A percentile compares a stretch with the other conserved stretches of the same genome.
Evolutionary conservation across 2,113 vertebrate species (phyloP).

Genomic region (Channa maculata): DNA sequence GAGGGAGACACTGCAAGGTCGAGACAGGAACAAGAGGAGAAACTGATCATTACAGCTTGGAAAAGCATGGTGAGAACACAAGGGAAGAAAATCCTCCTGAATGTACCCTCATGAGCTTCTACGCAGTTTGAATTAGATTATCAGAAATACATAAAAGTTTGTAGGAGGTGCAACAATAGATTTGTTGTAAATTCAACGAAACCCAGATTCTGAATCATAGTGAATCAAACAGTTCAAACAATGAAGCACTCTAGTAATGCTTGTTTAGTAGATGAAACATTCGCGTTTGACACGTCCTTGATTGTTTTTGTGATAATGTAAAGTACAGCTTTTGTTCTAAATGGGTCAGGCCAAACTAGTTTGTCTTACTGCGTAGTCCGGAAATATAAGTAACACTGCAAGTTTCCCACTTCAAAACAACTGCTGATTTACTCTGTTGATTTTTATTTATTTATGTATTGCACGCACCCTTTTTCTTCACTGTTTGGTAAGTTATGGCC

Average conservation of each 20-base stretch:
- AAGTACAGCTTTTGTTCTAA: background rate
- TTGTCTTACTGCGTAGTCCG: background rate
- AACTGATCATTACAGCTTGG: conserved; percentile 86
- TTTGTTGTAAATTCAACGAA: background rate
- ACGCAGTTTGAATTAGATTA: background rate
- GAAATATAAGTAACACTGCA: background rate
- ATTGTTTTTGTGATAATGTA: background rate
- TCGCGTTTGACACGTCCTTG: background rate
- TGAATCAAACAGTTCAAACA: conserved; percentile 4
- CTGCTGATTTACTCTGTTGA: background rate
- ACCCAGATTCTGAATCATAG: background rate
- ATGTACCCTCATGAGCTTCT: background rate
- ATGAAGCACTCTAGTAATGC: background rate
- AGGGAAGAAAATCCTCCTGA: background rate
- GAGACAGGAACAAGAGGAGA: conserved; percentile 83
- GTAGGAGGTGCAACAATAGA: background rate
- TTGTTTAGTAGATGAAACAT: background rate
- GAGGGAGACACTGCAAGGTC: conserved; percentile 75
- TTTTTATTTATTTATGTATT: background rate
- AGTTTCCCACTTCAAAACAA: background rate
- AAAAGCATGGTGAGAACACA: conserved; percentile 84
- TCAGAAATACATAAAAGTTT: background rate
- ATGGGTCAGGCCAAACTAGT: background rate
- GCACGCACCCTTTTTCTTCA: background rate
- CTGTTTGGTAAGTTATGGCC: background rate